Conservation (phyloP, 2,888 invertebrate genomes). For the Lamellibrachia satsuma region DNA sequence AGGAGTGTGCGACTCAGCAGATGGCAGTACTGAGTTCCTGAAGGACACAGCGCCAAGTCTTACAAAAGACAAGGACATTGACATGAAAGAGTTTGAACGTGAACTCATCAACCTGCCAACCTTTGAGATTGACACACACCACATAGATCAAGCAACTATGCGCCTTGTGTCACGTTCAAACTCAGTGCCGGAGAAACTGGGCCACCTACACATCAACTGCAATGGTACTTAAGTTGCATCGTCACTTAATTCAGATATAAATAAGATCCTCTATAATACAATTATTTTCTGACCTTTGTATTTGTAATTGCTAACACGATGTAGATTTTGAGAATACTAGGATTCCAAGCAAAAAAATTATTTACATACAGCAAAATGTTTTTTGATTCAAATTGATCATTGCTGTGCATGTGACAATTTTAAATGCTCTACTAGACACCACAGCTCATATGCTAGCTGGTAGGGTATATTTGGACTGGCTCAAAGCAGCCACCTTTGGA, state of each 20-base stretch:
- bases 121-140: conserved; percentile 62
- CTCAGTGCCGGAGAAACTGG: conserved; percentile 54
- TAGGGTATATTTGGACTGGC: too few species aligned
- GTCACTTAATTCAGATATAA: neutral
- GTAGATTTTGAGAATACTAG: too few species aligned
- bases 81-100: conserved; percentile 70
- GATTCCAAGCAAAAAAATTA: too few species aligned
- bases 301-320: too few species aligned
- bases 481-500: too few species aligned
- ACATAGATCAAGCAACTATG: conserved; percentile 52
- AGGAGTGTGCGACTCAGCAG: neutral
- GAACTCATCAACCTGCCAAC: conserved; percentile 71
- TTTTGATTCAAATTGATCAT: too few species aligned
- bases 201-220: conserved; percentile 30
- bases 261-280: too few species aligned
- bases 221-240: neutral
- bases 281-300: too few species aligned
- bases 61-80: conserved; percentile 43
- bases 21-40: conserved; percentile 17
- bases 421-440: too few species aligned
- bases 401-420: too few species aligned
- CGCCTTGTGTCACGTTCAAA: conserved; percentile 62
- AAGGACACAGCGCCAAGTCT: neutral
- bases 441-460: too few species aligned
- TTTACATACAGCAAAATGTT: too few species aligned